phyloP scores from a whole-genome alignment of 2,113 vertebrate species.

The Pandion haliaetus region DNA sequence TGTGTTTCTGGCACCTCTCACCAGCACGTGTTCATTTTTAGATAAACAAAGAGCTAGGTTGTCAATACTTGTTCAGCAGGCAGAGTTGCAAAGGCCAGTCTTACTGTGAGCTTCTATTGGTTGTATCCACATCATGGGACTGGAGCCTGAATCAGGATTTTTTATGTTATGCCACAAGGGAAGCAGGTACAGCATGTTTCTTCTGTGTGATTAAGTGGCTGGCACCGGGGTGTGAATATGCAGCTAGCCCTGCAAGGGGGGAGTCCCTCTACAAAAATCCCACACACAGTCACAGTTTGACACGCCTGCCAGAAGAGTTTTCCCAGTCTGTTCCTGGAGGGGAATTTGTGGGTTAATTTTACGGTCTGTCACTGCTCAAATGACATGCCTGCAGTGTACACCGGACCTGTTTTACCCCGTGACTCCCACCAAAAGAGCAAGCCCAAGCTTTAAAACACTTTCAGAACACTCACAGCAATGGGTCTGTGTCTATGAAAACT shows the following conservation, averaged over 20 bases:
- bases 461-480: neutral
- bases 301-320: neutral
- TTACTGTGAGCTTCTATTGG: neutral
- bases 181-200: neutral
- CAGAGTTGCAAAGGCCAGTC: neutral
- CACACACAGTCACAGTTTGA: neutral
- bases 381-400: neutral
- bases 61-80: neutral
- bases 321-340: neutral
- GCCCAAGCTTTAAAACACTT: neutral
- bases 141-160: neutral
- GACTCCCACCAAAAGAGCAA: neutral
- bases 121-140: neutral
- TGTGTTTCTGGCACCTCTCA: neutral
- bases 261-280: neutral
- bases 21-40: neutral
- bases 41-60: neutral
- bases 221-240: neutral
- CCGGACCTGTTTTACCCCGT: rapidly evolving
- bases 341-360: neutral
- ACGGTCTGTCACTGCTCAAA: neutral
- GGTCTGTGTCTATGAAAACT: neutral
- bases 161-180: neutral
- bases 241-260: neutral
- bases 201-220: neutral